Percentiles rank a stretch among this genome's conserved stretches.
These are phyloP conservation scores for Prochilodus magdalenae DNA, from an alignment of 2,113 vertebrate genomes.

Conservation along the genomic window DNA sequence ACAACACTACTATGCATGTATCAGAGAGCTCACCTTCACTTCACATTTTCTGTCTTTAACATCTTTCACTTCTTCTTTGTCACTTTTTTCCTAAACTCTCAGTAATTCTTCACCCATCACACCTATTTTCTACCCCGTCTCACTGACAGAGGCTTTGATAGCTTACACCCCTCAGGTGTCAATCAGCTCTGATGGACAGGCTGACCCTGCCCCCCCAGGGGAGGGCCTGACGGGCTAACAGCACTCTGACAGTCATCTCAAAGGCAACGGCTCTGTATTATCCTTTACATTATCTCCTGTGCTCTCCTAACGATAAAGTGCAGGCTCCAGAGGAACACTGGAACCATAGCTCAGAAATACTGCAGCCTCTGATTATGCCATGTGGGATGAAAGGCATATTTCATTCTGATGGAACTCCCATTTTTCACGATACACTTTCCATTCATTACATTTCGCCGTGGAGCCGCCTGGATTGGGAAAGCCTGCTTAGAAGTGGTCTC, in stretches of 20 bases:
- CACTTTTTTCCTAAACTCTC: constrained; percentile 40
- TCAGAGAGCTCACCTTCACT: constrained; percentile 33
- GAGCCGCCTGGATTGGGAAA: constrained; percentile 70
- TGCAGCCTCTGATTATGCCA: constrained; percentile 75
- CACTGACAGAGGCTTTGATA: constrained; percentile 57
- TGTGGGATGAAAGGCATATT: constrained; percentile 75
- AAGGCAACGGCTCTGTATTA: constrained; percentile 58
- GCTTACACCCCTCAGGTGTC: constrained; percentile 59
- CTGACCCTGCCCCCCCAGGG: constrained; percentile 56
- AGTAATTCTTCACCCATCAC: constrained; percentile 55
- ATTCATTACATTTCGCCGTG: constrained; percentile 77
- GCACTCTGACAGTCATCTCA: constrained; percentile 60
- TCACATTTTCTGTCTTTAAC: constrained; percentile 42
- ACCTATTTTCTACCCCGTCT: constrained; percentile 59
- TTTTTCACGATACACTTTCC: constrained; percentile 78
- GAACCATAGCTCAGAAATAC: constrained; percentile 62
- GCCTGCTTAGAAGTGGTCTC: constrained; percentile 75
- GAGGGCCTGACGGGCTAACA: constrained; percentile 59
- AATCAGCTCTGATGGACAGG: constrained; percentile 60
- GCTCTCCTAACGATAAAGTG: constrained; percentile 55
- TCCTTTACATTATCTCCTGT: constrained; percentile 59
- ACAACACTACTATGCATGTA: background rate
- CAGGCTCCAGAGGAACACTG: constrained; percentile 52
- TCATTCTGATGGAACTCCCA: constrained; percentile 71
- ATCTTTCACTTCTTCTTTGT: constrained; percentile 26